A percentile compares a stretch with the other conserved stretches of the same genome.
These are phyloP conservation scores for Callitettix versicolor DNA, from an alignment of 1,140 invertebrate species.

Conservation along the genomic window DNA sequence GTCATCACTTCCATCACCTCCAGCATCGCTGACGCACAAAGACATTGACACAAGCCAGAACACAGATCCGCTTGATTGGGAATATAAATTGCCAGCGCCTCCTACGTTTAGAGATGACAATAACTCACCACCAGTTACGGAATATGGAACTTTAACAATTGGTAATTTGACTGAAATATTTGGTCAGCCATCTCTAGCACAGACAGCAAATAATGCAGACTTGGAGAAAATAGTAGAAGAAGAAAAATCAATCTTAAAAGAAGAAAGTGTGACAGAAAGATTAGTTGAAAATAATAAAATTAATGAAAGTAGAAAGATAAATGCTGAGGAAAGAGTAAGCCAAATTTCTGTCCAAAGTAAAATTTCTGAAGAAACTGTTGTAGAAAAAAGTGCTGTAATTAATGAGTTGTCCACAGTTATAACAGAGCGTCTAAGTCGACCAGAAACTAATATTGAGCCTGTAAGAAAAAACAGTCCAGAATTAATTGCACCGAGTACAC, in stretches of 20 bases:
- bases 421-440: neutral
- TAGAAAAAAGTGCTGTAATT: slow-evolving; percentile 8
- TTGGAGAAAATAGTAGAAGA: neutral
- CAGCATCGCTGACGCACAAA: neutral
- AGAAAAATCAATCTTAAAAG: neutral
- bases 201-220: neutral
- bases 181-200: neutral
- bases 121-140: slow-evolving; percentile 30
- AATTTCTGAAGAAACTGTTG: neutral
- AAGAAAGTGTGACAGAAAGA: neutral
- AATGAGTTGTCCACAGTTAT: slow-evolving; percentile 8
- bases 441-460: neutral
- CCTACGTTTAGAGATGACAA: slow-evolving; percentile 45
- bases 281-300: neutral
- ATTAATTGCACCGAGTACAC: slow-evolving; percentile 4
- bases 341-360: neutral
- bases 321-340: neutral
- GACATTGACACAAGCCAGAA: neutral
- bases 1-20: neutral
- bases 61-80: slow-evolving; percentile 37
- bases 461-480: neutral
- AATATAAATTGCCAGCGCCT: slow-evolving; percentile 50
- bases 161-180: slow-evolving; percentile 20
- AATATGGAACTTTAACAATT: slow-evolving; percentile 30
- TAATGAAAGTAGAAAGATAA: neutral